Evolutionary conservation across 2,797 vertebrate genomes (phyloP).

Genomic region (Enteromius fasciolatus): DNA sequence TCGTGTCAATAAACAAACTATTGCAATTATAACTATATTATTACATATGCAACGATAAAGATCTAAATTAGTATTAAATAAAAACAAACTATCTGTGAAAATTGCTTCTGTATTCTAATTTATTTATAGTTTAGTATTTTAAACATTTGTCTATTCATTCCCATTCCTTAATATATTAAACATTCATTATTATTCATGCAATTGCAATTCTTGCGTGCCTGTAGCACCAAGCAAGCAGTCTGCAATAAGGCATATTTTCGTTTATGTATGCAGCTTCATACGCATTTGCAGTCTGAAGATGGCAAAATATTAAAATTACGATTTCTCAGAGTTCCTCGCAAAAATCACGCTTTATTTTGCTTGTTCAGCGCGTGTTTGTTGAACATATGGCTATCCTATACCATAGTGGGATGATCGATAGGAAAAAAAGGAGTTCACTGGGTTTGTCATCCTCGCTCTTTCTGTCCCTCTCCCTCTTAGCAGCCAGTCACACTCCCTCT

Average conservation of each 20-base stretch:
- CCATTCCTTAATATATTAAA: background rate
- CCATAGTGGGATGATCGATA: conserved; percentile 21
- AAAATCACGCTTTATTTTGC: background rate
- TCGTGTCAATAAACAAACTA: background rate
- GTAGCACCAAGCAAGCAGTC: background rate
- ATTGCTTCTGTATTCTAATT: background rate
- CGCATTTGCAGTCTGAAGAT: background rate
- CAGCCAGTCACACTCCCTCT: conserved; percentile 3
- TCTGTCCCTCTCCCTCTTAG: conserved; percentile 5
- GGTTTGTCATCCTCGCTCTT: conserved; percentile 29
- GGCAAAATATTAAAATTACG: background rate
- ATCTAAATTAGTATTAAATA: background rate
- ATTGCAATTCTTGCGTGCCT: background rate
- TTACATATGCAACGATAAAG: background rate
- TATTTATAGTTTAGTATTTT: background rate
- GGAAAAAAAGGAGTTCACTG: conserved; percentile 6
- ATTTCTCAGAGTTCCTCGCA: background rate
- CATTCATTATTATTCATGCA: background rate
- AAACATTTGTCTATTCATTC: background rate
- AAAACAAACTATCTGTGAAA: background rate
- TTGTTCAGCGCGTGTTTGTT: background rate
- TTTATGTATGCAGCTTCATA: background rate
- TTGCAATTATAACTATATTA: background rate
- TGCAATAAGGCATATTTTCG: background rate
- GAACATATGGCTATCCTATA: conserved; percentile 12